Percentiles rank a stretch among this genome's conserved stretches.
phyloP scores from a whole-genome alignment of 2,888 invertebrate genomes.

The Xanthorhoe designata region DNA sequence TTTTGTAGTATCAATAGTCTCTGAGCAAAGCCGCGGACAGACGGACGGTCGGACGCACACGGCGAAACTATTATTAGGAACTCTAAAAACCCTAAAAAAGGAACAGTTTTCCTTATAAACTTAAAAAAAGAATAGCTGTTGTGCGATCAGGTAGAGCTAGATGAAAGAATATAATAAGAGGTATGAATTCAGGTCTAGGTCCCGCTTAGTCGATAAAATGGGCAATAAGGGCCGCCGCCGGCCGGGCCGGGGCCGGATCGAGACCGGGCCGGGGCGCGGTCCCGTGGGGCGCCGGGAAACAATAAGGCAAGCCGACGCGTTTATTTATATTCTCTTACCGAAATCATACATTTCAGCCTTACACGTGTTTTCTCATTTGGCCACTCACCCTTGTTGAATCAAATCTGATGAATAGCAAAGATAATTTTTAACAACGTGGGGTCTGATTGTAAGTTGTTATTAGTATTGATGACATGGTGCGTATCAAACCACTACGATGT shows the following conservation, averaged over 20 bases:
- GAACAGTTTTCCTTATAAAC: too few species aligned
- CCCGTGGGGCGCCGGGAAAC: not conserved
- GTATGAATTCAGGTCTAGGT: not conserved
- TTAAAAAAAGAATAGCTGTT: too few species aligned
- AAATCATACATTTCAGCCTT: slow-evolving; percentile 4
- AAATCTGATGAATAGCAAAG: slow-evolving; percentile 1
- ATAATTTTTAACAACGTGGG: not conserved
- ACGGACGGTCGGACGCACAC: too few species aligned
- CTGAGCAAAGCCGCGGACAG: too few species aligned
- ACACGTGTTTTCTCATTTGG: slow-evolving; percentile 12
- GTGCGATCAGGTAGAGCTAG: not conserved
- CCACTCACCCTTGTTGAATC: slow-evolving; percentile 4
- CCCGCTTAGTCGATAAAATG: not conserved
- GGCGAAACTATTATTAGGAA: too few species aligned
- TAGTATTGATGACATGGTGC: too few species aligned
- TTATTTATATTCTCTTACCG: slow-evolving; percentile 2
- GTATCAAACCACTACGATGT: too few species aligned
- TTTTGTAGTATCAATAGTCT: too few species aligned
- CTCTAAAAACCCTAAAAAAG: too few species aligned
- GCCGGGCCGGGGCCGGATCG: not conserved
- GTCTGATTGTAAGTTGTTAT: too few species aligned
- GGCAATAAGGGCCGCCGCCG: not conserved
- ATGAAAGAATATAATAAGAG: not conserved
- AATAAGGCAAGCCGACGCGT: slow-evolving; percentile 1
- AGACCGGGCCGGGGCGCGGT: not conserved